Percentiles rank a stretch among this genome's conserved stretches.
Conservation (phyloP, 1,140 invertebrate species). For the Parapsyche elsis region DNA sequence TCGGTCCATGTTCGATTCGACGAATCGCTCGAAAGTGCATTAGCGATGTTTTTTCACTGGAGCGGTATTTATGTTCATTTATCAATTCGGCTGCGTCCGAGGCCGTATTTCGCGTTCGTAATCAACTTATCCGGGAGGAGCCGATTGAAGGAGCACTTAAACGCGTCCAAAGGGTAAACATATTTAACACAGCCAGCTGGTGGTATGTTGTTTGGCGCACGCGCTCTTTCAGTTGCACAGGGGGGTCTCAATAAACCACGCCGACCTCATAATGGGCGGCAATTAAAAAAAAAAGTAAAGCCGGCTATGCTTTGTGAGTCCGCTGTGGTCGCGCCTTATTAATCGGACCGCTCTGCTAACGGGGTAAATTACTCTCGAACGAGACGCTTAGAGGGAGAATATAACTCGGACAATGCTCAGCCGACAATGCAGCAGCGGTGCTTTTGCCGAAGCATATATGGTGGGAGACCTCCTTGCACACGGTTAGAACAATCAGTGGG, state of each 20-base stretch:
- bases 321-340: conserved; percentile 7
- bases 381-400: conserved; percentile 11
- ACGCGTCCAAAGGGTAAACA: conserved; percentile 8
- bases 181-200: neutral
- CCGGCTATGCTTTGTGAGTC: neutral
- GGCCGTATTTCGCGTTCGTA: neutral
- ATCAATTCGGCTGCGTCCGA: neutral
- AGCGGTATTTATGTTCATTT: neutral
- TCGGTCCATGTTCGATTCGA: neutral
- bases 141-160: conserved; percentile 7
- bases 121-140: neutral
- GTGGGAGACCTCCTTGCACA: no score
- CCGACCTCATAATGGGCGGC: conserved; percentile 1
- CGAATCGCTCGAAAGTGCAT: neutral
- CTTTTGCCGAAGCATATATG: no score
- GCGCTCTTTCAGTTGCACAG: neutral
- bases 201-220: neutral
- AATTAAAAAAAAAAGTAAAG: conserved; percentile 18
- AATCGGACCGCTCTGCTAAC: conserved; percentile 20
- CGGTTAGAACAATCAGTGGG: no score
- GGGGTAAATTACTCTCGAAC: conserved; percentile 21
- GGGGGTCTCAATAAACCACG: conserved; percentile 27
- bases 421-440: no score
- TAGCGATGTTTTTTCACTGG: neutral
- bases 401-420: no score